Conservation (phyloP, 1,140 invertebrate genomes). For the Schlechtendalia chinensis region DNA sequence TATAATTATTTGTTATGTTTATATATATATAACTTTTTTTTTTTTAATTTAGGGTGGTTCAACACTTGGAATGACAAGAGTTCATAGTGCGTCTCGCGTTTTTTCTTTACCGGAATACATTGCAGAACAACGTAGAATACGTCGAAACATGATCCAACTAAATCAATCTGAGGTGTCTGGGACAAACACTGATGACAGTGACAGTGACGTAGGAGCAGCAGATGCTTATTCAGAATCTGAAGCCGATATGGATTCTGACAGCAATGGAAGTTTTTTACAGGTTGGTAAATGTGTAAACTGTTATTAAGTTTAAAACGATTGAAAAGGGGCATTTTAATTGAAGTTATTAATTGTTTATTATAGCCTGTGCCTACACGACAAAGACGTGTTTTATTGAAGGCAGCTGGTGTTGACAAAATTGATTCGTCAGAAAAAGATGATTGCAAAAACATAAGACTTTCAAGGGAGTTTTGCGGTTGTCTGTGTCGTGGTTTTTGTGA, state of each 20-base stretch:
- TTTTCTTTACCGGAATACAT: slow-evolving; percentile 81
- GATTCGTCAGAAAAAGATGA: slow-evolving; percentile 92
- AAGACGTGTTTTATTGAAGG: slow-evolving; percentile 77
- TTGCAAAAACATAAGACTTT: slow-evolving; percentile 86
- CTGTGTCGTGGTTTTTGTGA: slow-evolving; percentile 92
- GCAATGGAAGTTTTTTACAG: slow-evolving; percentile 83
- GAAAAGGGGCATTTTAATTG: neutral
- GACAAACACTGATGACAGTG: slow-evolving; percentile 55
- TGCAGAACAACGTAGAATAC: slow-evolving; percentile 78
- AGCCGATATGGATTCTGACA: slow-evolving; percentile 79
- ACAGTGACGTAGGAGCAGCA: slow-evolving; percentile 53
- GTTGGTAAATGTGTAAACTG: slow-evolving; percentile 52
- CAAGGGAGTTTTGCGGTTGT: slow-evolving; percentile 92
- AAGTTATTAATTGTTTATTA: too few relatives aligned
- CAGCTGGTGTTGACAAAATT: slow-evolving; percentile 89
- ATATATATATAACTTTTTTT: neutral
- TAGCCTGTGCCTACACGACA: slow-evolving; percentile 90
- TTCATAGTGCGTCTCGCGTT: slow-evolving; percentile 75
- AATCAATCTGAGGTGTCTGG: slow-evolving; percentile 61
- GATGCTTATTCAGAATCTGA: slow-evolving; percentile 67
- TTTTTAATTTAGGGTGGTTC: slow-evolving; percentile 72
- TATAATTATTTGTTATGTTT: neutral
- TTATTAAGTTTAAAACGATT: neutral
- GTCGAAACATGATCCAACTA: slow-evolving; percentile 77
- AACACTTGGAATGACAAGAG: slow-evolving; percentile 90